These are phyloP conservation scores for Scaptomyza cyrtandrae DNA, from an alignment of 2,888 invertebrate species.

Conservation along the genomic window DNA sequence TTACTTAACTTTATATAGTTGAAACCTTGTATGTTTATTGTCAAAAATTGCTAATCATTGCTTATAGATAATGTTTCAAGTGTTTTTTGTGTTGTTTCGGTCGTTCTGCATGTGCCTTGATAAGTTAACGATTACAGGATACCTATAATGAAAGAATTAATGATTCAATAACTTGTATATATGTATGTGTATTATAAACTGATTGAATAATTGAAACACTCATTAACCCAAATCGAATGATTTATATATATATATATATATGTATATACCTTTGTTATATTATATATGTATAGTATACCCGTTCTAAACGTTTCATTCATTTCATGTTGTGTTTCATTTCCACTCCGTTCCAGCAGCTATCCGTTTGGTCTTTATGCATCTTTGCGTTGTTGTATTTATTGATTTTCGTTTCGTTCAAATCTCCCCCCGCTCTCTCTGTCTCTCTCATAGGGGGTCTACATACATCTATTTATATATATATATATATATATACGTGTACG, in stretches of 20 bases:
- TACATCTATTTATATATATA: constrained; percentile 10
- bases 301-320: constrained; percentile 1
- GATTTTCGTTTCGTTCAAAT: constrained; percentile 30
- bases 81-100: constrained; percentile 11
- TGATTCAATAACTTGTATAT: not conserved
- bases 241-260: not conserved
- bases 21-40: constrained; percentile 4
- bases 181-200: constrained; percentile 5
- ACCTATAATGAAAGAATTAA: not conserved
- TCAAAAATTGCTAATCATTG: constrained; percentile 10
- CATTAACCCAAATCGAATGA: constrained; percentile 67
- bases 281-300: not conserved
- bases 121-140: constrained; percentile 11
- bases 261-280: constrained; percentile 1
- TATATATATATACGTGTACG: not conserved
- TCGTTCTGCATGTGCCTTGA: constrained; percentile 5
- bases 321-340: constrained; percentile 17
- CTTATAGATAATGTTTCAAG: constrained; percentile 5
- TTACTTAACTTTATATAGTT: not conserved
- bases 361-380: constrained; percentile 15
- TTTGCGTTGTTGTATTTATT: constrained; percentile 42
- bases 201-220: constrained; percentile 51
- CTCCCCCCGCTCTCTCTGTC: no score
- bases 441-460: constrained; percentile 5
- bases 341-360: constrained; percentile 21